These are phyloP conservation scores for Macropus fuliginosus DNA, from an alignment of 2,797 vertebrate species.

Conservation along the genomic window DNA sequence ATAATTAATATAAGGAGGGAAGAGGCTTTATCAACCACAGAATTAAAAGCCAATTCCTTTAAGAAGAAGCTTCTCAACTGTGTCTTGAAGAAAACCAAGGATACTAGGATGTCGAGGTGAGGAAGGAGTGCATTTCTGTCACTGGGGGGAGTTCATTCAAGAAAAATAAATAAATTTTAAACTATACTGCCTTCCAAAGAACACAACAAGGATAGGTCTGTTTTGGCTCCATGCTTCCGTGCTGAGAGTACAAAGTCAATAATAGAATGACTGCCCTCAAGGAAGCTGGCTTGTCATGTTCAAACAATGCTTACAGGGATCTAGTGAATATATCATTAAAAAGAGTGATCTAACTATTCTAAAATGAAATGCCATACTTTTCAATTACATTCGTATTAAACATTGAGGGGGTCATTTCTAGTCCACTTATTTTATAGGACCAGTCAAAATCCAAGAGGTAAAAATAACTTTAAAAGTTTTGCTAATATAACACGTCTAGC, in stretches of 20 bases:
- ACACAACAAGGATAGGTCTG: not conserved
- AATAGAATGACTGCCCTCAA: not conserved
- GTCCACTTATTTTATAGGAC: not conserved
- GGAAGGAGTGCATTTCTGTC: not conserved
- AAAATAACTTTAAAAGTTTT: not conserved
- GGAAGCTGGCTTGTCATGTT: not conserved
- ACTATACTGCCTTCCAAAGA: too few relatives aligned
- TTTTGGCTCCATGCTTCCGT: not conserved
- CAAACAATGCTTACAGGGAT: not conserved
- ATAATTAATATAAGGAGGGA: not conserved
- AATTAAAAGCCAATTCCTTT: not conserved
- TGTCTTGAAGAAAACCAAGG: not conserved
- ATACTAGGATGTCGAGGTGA: not conserved
- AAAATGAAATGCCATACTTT: not conserved
- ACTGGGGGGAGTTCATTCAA: not conserved
- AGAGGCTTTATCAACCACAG: not conserved
- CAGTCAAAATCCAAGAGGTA: not conserved
- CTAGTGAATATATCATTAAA: not conserved
- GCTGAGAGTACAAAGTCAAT: not conserved
- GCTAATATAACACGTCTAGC: not conserved
- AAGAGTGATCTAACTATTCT: not conserved
- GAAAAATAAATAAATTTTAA: too few relatives aligned
- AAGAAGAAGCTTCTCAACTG: not conserved
- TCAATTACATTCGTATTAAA: not conserved
- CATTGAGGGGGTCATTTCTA: not conserved